A percentile compares a stretch with the other conserved stretches of the same genome.
phyloP scores from a whole-genome alignment of 2,113 vertebrate genomes.

The Castor canadensis region DNA sequence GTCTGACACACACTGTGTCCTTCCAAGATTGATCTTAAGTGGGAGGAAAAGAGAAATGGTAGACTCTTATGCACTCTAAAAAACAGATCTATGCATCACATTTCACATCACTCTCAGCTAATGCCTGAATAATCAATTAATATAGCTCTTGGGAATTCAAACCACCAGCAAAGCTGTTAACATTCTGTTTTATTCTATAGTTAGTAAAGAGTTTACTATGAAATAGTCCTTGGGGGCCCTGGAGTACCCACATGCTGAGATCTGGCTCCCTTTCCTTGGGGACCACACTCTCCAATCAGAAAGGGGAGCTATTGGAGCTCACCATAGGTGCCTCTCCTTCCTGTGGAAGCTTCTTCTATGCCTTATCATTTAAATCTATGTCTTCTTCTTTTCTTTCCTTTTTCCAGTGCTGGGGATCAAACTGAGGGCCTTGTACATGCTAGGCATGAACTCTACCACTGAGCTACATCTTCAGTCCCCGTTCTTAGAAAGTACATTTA shows the following conservation, averaged over 20 bases:
- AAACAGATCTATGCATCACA: neutral
- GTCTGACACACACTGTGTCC: neutral
- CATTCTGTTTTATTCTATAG: neutral
- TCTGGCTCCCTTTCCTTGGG: neutral
- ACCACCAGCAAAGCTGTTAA: neutral
- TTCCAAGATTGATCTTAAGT: constrained; percentile 7
- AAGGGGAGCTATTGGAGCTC: neutral
- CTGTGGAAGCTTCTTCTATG: neutral
- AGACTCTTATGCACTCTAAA: neutral
- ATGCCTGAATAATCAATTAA: constrained; percentile 16
- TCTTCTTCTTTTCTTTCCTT: accelerated
- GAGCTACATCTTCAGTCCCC: neutral
- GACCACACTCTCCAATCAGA: neutral
- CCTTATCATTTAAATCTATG: neutral
- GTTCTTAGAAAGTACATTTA: constrained; percentile 40
- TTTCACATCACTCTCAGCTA: constrained; percentile 12
- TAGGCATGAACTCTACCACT: neutral
- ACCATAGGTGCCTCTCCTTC: neutral
- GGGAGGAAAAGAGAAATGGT: neutral
- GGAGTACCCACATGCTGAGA: neutral
- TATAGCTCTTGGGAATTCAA: neutral
- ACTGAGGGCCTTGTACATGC: neutral
- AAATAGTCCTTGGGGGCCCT: neutral
- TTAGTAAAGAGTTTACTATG: neutral
- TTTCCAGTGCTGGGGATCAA: neutral